phyloP scores from a whole-genome alignment of 2,113 vertebrate species.

The Chrysochloris asiatica region DNA sequence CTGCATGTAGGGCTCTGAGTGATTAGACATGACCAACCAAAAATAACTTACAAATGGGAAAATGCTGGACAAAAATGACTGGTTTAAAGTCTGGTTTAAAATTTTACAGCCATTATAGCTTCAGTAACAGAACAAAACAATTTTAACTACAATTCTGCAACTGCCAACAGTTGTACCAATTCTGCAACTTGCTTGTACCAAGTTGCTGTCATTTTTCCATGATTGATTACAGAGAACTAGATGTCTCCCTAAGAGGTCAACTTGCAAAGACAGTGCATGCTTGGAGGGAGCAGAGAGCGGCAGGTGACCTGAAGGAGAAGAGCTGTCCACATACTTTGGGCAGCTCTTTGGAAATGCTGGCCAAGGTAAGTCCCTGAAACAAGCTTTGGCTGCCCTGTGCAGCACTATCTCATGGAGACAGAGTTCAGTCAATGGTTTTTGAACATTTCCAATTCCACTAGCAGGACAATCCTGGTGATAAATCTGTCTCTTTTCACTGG shows the following conservation, averaged over 20 bases:
- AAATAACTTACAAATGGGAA: slow-evolving; percentile 65
- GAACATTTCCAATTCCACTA: neutral
- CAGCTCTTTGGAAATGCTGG: neutral
- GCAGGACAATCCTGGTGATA: neutral
- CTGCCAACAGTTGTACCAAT: slow-evolving; percentile 39
- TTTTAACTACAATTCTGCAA: slow-evolving; percentile 51
- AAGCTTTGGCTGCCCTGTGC: neutral
- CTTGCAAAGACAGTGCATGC: neutral
- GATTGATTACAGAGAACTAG: slow-evolving; percentile 10
- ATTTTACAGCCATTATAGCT: slow-evolving; percentile 40
- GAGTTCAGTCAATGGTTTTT: neutral
- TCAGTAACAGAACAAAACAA: slow-evolving; percentile 44
- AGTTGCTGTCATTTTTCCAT: neutral
- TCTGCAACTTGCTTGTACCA: too few relatives aligned
- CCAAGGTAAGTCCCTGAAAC: neutral
- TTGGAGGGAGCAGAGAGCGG: neutral
- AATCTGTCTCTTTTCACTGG: slow-evolving; percentile 13
- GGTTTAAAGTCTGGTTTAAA: slow-evolving; percentile 64
- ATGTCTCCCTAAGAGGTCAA: neutral
- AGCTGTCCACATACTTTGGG: neutral
- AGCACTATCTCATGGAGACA: neutral
- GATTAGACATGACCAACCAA: neutral
- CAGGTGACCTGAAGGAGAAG: neutral
- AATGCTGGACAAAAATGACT: slow-evolving; percentile 43
- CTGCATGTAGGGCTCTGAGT: neutral